Percentiles rank a stretch among this genome's conserved stretches.
These are phyloP conservation scores for Triplophysa yarkandensis DNA, from an alignment of 2,797 vertebrate genomes.

Conservation along the genomic window DNA sequence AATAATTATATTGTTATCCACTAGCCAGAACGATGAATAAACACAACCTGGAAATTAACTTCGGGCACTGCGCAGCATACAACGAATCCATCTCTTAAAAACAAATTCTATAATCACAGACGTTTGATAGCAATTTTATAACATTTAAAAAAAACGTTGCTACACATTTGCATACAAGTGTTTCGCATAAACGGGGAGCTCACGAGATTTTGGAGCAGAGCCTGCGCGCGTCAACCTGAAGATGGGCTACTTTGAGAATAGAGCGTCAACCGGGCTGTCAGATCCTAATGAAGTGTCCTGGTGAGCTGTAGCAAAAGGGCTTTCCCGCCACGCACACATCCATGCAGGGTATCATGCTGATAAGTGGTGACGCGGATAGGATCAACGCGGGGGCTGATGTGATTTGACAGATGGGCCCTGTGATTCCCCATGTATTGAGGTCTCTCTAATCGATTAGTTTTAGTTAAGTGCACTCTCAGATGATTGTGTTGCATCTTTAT, in stretches of 20 bases:
- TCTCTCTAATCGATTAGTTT: slow-evolving; percentile 62
- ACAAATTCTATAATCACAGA: too few species aligned
- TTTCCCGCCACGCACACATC: slow-evolving; percentile 47
- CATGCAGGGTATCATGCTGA: slow-evolving; percentile 52
- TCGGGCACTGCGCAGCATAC: too few species aligned
- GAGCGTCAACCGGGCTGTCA: slow-evolving; percentile 55
- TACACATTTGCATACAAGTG: background rate
- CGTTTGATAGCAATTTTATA: too few species aligned
- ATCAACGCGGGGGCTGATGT: slow-evolving; percentile 53
- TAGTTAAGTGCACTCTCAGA: slow-evolving; percentile 62
- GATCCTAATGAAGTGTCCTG: slow-evolving; percentile 58
- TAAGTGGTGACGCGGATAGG: slow-evolving; percentile 54
- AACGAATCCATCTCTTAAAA: too few species aligned
- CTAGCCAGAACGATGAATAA: too few species aligned
- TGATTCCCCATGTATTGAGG: slow-evolving; percentile 50
- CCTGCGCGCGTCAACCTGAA: slow-evolving; percentile 30
- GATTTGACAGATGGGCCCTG: slow-evolving; percentile 62
- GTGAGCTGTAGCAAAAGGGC: slow-evolving; percentile 55
- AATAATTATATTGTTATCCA: too few species aligned
- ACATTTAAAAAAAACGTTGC: too few species aligned
- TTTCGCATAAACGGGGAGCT: background rate
- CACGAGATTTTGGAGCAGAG: background rate
- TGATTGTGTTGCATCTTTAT: slow-evolving; percentile 57
- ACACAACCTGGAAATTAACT: too few species aligned
- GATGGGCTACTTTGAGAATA: slow-evolving; percentile 40